Evolutionary conservation across 2,888 invertebrate genomes (phyloP), one percentile per base, ranked within the genome.

Genomic region (Cephus pulcher): DNA sequence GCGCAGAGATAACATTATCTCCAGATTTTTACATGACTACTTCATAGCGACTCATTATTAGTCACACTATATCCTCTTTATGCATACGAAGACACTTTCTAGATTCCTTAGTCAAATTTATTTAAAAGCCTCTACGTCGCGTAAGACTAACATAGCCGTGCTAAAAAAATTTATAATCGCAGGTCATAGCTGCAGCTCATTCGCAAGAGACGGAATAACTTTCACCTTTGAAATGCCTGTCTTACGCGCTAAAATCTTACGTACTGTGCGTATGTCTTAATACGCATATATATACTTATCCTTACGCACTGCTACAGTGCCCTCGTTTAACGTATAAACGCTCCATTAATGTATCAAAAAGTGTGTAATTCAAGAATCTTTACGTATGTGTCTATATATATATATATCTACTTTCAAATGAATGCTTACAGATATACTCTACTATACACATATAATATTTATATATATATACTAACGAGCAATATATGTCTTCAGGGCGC

Each of bases 131-230:
- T 56, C 9, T 6, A 23, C 56, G 23, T 56, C 56, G 56, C 23
- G 23, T 56, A 56, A 56, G 56, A 23, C 23, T 56, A 23, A 23
- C 23, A 23, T 23, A 56, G 56, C 2, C 56, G 56, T 23, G 56
- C 34, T 34, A 34, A 71, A 71, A 33, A 32, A 34, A 12, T 71
- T 30, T 71, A 71, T 71, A 84, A 85, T 83, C 84, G 84, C 80
- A 80, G 85, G 84, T 84, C 84, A 82, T 75, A 34, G 78, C 71
- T 81, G 81, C 81, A 78, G 80, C 78, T 80, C 77, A 80, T 79
- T 77, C 81, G 75, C 81, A 77, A 79, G 75, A 83, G 76, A 77
- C 76, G 78, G 82, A 80, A 81, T 84, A 84, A 86, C 87, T 87
- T 87, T 87, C 87, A 87, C 87, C 80, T 75, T 78, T 33, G 12